phyloP scores from a whole-genome alignment of 2,888 invertebrate species.

The Hypolimnas misippus region DNA sequence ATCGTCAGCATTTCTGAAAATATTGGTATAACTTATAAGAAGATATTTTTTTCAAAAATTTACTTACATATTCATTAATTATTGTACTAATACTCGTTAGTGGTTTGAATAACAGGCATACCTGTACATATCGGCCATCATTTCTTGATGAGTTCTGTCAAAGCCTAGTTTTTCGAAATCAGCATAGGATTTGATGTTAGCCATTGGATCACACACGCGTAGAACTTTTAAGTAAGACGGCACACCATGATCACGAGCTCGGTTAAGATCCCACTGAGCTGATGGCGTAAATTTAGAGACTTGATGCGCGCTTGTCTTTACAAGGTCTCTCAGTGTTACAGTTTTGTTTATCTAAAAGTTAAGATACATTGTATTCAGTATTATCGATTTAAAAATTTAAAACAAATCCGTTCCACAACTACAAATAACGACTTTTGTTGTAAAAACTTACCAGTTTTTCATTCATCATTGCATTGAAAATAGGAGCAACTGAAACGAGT shows the following conservation, averaged over 20 bases:
- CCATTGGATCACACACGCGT: conserved; percentile 85
- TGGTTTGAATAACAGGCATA: no score
- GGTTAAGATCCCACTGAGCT: conserved; percentile 77
- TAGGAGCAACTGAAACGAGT: conserved; percentile 88
- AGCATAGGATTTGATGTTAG: conserved; percentile 79
- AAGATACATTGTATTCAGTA: not conserved
- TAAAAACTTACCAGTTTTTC: conserved; percentile 83
- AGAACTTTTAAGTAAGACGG: conserved; percentile 89
- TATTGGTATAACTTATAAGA: not conserved
- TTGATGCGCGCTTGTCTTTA: conserved; percentile 86
- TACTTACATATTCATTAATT: no score
- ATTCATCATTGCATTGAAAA: conserved; percentile 90
- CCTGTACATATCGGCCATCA: conserved; percentile 88
- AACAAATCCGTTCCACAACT: not conserved
- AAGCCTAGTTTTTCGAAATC: conserved; percentile 84
- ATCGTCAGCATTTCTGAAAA: conserved; percentile 86
- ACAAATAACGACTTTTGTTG: not conserved
- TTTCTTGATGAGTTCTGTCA: conserved; percentile 83
- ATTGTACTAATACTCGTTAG: no score
- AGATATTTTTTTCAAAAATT: not conserved
- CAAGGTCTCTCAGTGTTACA: conserved; percentile 84
- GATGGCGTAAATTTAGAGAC: conserved; percentile 83
- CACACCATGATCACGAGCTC: conserved; percentile 91
- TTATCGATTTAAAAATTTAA: not conserved
- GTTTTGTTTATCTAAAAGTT: conserved; percentile 83